A percentile compares a stretch with the other conserved stretches of the same genome.
phyloP scores from a whole-genome alignment of 23 tunicate species.

The Trididemnum clinides region DNA sequence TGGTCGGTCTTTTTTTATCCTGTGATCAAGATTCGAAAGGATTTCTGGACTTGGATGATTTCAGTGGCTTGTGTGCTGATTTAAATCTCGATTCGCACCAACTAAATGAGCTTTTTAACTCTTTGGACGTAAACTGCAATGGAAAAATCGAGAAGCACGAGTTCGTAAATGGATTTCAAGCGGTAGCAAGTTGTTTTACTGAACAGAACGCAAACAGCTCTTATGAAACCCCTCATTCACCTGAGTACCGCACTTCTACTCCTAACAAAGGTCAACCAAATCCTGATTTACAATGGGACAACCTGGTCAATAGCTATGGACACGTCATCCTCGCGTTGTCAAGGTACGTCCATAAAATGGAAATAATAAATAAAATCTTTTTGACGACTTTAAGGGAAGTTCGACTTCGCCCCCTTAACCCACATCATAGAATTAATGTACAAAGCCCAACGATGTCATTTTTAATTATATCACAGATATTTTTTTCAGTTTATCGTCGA shows the following conservation, averaged over 20 bases:
- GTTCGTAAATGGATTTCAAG: constrained; percentile 50
- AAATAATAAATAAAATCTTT: too few species aligned
- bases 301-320: constrained; percentile 40
- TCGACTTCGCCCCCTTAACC: too few species aligned
- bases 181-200: constrained; percentile 1
- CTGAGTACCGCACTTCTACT: not conserved
- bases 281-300: constrained; percentile 33
- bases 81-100: constrained; percentile 21
- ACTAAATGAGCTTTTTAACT: constrained; percentile 29
- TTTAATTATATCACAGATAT: too few species aligned
- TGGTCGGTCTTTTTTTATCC: constrained; percentile 50
- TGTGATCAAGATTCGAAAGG: constrained; percentile 57
- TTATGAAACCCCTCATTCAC: not conserved
- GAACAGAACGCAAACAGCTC: not conserved
- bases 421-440: too few species aligned
- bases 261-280: not conserved
- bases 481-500: too few species aligned
- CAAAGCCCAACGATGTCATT: too few species aligned
- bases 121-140: constrained; percentile 60
- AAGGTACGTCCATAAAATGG: constrained; percentile 50
- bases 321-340: constrained; percentile 35
- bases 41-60: constrained; percentile 38
- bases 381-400: too few species aligned
- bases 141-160: constrained; percentile 57
- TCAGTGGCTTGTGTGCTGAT: constrained; percentile 31